Percentiles rank a stretch among this genome's conserved stretches.
Evolutionary conservation across 2,888 invertebrate species (phyloP).

Genomic region (Thyatira batis): DNA sequence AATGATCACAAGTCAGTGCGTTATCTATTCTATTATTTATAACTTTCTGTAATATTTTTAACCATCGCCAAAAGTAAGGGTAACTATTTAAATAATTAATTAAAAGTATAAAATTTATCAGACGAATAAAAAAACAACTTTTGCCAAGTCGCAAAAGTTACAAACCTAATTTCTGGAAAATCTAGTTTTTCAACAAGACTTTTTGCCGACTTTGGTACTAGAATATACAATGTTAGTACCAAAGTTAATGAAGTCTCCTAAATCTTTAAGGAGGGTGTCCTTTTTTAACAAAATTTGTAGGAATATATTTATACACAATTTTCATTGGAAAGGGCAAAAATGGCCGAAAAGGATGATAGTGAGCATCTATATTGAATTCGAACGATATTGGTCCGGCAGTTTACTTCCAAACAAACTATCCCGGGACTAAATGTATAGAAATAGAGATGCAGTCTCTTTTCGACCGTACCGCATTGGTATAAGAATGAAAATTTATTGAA

Average conservation of each 20-base stretch:
- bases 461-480: not conserved
- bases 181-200: too few species aligned
- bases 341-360: not conserved
- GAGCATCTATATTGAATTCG: not conserved
- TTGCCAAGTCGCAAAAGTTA: not conserved
- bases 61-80: too few species aligned
- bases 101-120: too few species aligned
- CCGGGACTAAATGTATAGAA: not conserved
- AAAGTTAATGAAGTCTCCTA: not conserved
- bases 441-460: not conserved
- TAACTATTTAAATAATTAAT: too few species aligned
- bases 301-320: conserved; percentile 4
- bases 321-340: not conserved
- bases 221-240: not conserved
- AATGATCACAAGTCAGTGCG: too few species aligned
- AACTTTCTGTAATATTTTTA: too few species aligned
- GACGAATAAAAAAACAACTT: not conserved
- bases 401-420: not conserved
- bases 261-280: not conserved
- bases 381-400: not conserved
- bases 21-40: too few species aligned
- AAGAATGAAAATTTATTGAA: not conserved
- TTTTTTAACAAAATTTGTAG: not conserved
- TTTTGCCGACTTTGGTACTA: too few species aligned
- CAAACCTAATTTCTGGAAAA: not conserved